These are phyloP conservation scores for Seira musarum DNA, from an alignment of 2,888 invertebrate genomes.

Conservation along the genomic window DNA sequence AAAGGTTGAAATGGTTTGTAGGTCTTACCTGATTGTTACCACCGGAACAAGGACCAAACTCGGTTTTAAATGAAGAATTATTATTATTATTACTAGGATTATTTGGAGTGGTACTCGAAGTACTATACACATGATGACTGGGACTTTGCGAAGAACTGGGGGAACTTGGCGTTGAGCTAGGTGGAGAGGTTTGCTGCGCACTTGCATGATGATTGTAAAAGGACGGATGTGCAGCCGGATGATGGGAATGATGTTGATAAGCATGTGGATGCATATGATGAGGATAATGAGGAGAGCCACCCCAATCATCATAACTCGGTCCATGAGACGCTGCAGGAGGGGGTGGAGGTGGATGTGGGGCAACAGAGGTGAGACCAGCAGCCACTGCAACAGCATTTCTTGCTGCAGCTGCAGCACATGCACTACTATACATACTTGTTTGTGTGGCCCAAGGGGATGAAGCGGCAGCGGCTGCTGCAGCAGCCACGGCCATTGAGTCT, in stretches of 20 bases:
- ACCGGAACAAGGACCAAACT: conserved; percentile 69
- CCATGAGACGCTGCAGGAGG: conserved; percentile 52
- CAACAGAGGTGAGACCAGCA: conserved; percentile 29
- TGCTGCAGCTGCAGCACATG: conserved; percentile 64
- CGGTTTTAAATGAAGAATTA: conserved; percentile 65
- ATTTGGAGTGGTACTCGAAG: conserved; percentile 49
- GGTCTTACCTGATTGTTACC: conserved; percentile 66
- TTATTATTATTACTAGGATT: conserved; percentile 54
- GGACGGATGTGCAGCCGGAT: conserved; percentile 62
- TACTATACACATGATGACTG: conserved; percentile 62
- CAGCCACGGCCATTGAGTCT: conserved; percentile 62
- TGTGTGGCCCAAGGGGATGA: conserved; percentile 57
- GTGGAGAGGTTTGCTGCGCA: conserved; percentile 66
- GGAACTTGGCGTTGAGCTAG: conserved; percentile 68
- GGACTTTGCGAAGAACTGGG: conserved; percentile 66
- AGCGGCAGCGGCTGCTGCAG: conserved; percentile 54
- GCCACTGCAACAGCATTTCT: conserved; percentile 55
- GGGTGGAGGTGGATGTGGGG: conserved; percentile 46
- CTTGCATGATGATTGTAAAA: conserved; percentile 67
- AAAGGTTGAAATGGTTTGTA: neutral
- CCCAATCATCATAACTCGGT: conserved; percentile 62
- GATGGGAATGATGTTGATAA: conserved; percentile 44
- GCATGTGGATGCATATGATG: conserved; percentile 55
- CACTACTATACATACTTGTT: conserved; percentile 65
- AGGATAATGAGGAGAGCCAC: conserved; percentile 59